Conservation (phyloP, 2,113 vertebrate genomes). For the Riparia riparia region DNA sequence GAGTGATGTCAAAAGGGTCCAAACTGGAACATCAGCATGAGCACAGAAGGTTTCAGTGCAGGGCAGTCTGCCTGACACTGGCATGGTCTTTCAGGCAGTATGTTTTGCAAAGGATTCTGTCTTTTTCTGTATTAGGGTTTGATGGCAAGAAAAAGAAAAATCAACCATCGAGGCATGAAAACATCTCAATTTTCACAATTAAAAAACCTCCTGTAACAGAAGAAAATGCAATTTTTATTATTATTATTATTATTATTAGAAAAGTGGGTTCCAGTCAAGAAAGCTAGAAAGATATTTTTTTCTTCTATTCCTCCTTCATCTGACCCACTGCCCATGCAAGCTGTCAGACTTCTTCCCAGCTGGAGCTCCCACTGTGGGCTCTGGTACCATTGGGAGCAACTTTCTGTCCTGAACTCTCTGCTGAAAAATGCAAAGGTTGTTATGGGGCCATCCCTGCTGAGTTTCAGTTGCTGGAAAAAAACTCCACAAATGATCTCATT, state of each 20-base stretch:
- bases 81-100: background rate
- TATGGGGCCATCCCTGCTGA: background rate
- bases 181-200: background rate
- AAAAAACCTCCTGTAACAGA: background rate
- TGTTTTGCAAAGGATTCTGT: background rate
- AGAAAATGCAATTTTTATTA: background rate
- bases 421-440: background rate
- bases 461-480: background rate
- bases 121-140: background rate
- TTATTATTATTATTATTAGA: background rate
- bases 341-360: background rate
- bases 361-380: rapidly evolving
- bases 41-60: background rate
- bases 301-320: background rate
- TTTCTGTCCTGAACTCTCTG: background rate
- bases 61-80: background rate
- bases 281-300: background rate
- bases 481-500: background rate
- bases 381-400: background rate
- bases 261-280: background rate
- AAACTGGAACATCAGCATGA: background rate
- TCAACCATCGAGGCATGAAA: background rate
- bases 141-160: background rate
- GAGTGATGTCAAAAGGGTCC: rapidly evolving
- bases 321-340: background rate